Evolutionary conservation across 1,140 invertebrate genomes (phyloP).

Genomic region (Drosophila tani): DNA sequence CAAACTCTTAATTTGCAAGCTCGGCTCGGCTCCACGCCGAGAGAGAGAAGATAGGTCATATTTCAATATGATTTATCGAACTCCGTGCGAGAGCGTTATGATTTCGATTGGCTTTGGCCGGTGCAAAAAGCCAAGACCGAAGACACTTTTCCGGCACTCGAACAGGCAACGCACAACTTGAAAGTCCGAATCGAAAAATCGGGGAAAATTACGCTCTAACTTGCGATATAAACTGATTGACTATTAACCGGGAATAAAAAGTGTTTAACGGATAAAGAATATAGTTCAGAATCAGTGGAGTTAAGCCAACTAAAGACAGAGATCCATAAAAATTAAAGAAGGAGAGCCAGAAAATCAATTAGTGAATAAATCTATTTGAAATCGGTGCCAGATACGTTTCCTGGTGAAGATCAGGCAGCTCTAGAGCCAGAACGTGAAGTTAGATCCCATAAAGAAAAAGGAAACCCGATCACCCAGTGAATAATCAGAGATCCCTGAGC

Average conservation of each 20-base stretch:
- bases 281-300: too few relatives aligned
- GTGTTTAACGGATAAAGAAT: too few relatives aligned
- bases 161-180: background rate
- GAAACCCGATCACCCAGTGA: slow-evolving; percentile 28
- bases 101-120: background rate
- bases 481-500: slow-evolving; percentile 47
- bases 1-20: slow-evolving; percentile 1
- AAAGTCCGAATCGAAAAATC: background rate
- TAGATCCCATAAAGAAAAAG: slow-evolving; percentile 12
- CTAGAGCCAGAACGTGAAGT: slow-evolving; percentile 26
- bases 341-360: too few relatives aligned
- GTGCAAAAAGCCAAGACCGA: background rate
- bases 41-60: background rate
- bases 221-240: too few relatives aligned
- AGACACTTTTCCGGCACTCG: slow-evolving; percentile 2
- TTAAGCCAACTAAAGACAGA: too few relatives aligned
- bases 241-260: too few relatives aligned
- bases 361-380: background rate
- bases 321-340: too few relatives aligned
- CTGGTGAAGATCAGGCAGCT: too few relatives aligned
- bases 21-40: background rate
- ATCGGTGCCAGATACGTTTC: too few relatives aligned
- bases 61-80: slow-evolving; percentile 6
- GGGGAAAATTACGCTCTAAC: background rate
- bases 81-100: background rate